A percentile compares a stretch with the other conserved stretches of the same genome.
Conservation (phyloP, 2,888 invertebrate species). For the Horisme vitalbata region DNA sequence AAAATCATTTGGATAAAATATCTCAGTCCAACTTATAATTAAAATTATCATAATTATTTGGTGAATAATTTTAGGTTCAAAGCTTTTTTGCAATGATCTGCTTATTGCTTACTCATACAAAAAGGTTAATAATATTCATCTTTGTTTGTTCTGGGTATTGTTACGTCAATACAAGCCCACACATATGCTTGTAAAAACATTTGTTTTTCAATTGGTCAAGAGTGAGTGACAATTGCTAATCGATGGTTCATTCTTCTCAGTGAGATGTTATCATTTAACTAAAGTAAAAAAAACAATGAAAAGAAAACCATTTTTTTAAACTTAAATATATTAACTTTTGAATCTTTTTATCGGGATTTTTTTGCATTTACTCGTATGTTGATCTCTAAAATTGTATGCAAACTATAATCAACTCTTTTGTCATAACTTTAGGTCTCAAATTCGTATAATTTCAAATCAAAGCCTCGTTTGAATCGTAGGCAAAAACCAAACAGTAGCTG, state of each 20-base stretch:
- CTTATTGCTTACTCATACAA: conserved; percentile 26
- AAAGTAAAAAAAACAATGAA: no score
- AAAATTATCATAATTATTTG: no score
- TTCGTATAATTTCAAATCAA: conserved; percentile 31
- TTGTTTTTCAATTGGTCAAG: conserved; percentile 14
- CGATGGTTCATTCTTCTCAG: no score
- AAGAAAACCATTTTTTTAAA: no score
- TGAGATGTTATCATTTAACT: no score
- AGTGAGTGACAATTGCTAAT: background rate
- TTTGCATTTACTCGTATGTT: background rate
- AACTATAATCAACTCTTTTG: background rate
- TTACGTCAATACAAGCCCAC: conserved; percentile 52
- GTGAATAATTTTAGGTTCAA: conserved; percentile 35
- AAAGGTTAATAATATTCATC: conserved; percentile 40
- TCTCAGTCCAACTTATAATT: no score
- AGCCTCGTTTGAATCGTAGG: conserved; percentile 59
- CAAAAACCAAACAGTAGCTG: conserved; percentile 74
- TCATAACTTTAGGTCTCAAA: background rate
- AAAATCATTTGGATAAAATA: no score
- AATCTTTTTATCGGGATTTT: no score
- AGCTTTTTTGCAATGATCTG: conserved; percentile 35
- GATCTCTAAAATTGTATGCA: conserved; percentile 1
- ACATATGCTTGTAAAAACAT: conserved; percentile 40
- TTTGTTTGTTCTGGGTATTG: conserved; percentile 51
- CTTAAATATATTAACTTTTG: no score